phyloP scores from a whole-genome alignment of 2,797 vertebrate species.

The Oryzias sinensis region DNA sequence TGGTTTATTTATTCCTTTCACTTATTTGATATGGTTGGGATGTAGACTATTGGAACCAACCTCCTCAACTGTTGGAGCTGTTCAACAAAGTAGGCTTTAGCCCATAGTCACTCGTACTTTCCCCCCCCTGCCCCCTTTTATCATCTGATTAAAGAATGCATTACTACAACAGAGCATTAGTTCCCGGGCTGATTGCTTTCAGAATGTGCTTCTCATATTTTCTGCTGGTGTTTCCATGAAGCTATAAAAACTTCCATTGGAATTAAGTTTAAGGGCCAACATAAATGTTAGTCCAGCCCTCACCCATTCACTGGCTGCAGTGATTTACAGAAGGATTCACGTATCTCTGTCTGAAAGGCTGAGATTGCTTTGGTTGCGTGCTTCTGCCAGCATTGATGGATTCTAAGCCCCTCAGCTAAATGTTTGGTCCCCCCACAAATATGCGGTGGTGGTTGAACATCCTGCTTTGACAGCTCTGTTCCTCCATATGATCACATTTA shows the following conservation, averaged over 20 bases:
- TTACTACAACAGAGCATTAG: constrained; percentile 25
- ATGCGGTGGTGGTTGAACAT: constrained; percentile 58
- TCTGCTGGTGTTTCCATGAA: constrained; percentile 47
- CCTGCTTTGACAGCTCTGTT: constrained; percentile 52
- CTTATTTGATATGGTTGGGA: too few species aligned
- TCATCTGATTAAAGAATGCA: constrained; percentile 12
- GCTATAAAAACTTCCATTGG: constrained; percentile 36
- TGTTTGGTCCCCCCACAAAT: constrained; percentile 56
- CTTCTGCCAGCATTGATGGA: constrained; percentile 44
- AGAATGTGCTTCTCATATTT: constrained; percentile 32
- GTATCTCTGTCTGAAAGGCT: constrained; percentile 18
- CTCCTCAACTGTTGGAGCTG: too few species aligned
- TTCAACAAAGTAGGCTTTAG: background rate
- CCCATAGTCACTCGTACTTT: background rate
- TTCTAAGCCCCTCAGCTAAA: constrained; percentile 36
- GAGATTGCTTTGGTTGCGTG: constrained; percentile 32
- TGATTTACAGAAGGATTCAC: constrained; percentile 44
- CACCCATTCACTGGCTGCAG: constrained; percentile 47
- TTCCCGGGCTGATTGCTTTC: constrained; percentile 30
- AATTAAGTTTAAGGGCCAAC: constrained; percentile 50
- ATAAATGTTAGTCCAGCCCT: constrained; percentile 58
- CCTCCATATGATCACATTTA: constrained; percentile 24
- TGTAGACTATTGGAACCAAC: too few species aligned
- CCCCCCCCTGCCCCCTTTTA: background rate
- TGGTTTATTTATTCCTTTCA: too few species aligned